phyloP scores from a whole-genome alignment of 2,113 vertebrate species.

The Notarius lentiginosus region DNA sequence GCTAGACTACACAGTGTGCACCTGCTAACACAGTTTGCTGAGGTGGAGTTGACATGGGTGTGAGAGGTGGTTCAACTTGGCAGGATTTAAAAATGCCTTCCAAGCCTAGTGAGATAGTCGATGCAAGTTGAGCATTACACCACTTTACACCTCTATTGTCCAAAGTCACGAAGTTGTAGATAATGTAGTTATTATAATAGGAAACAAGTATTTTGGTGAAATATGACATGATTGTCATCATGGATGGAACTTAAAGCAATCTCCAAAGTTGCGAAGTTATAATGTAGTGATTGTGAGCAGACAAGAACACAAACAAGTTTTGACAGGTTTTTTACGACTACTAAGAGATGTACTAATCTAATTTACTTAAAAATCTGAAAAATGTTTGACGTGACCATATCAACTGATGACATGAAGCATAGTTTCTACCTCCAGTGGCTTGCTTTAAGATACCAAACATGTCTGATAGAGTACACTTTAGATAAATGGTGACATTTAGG shows the following conservation, averaged over 20 bases:
- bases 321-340: neutral
- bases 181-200: too few relatives aligned
- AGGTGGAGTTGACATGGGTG: too few relatives aligned
- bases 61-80: too few relatives aligned
- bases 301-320: neutral
- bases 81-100: too few relatives aligned
- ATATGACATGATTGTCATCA: neutral
- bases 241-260: neutral
- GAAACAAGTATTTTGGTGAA: neutral
- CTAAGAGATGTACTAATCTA: neutral
- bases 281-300: neutral
- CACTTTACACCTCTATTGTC: too few relatives aligned
- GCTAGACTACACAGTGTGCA: too few relatives aligned
- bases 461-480: neutral
- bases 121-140: too few relatives aligned
- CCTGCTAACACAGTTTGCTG: too few relatives aligned
- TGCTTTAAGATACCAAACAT: neutral
- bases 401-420: neutral
- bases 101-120: too few relatives aligned
- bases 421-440: neutral
- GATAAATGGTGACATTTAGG: slow-evolving; percentile 15
- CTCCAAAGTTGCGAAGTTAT: neutral
- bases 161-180: too few relatives aligned
- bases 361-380: neutral
- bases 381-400: neutral